These are phyloP conservation scores for Tragulus kanchil DNA, from an alignment of 2,113 vertebrate species.

Conservation along the genomic window DNA sequence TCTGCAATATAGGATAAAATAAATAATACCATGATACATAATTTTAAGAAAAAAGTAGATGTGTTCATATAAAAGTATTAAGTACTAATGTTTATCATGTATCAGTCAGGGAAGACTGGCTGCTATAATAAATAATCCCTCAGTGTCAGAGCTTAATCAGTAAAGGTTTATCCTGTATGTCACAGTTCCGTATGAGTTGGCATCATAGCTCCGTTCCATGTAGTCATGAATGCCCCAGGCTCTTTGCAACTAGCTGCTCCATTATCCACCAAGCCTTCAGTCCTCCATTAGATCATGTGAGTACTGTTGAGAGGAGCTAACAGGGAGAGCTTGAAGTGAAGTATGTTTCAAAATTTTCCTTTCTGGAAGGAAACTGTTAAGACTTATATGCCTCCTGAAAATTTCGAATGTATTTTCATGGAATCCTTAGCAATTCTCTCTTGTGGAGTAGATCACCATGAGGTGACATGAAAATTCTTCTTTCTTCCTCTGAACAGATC, in stretches of 20 bases:
- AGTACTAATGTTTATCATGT: background rate
- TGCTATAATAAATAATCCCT: background rate
- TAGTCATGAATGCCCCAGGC: background rate
- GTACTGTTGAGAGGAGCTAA: background rate
- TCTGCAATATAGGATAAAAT: background rate
- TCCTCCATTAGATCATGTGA: background rate
- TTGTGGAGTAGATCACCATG: background rate
- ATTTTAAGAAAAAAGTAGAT: conserved; percentile 13
- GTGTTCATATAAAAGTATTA: conserved; percentile 17
- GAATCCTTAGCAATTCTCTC: conserved; percentile 17
- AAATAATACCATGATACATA: background rate
- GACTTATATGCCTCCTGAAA: background rate
- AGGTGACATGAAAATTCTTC: background rate
- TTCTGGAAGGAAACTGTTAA: conserved; percentile 45
- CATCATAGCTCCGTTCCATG: background rate
- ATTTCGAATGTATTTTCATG: conserved; percentile 1
- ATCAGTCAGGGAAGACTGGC: background rate
- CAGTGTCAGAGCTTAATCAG: background rate
- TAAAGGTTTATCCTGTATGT: background rate
- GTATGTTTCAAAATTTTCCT: too few species aligned
- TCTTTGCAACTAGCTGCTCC: background rate
- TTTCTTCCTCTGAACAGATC: background rate
- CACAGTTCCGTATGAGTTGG: background rate
- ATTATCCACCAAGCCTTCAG: background rate
- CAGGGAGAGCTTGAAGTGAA: background rate